A percentile compares a stretch with the other conserved stretches of the same genome.
phyloP scores from a whole-genome alignment of 2,113 vertebrate species.

The Lagopus leucura region DNA sequence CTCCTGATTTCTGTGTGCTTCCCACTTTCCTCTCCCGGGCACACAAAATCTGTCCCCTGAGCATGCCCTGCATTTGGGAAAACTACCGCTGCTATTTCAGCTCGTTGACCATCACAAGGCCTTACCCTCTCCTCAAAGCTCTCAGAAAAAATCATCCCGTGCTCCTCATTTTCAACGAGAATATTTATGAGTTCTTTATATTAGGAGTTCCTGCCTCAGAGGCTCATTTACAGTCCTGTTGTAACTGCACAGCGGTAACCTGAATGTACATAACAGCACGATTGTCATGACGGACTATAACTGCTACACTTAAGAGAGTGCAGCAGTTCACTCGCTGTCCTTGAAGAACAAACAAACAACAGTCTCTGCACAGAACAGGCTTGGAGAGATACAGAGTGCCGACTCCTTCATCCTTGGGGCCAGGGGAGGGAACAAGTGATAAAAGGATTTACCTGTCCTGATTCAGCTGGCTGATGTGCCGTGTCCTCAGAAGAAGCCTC shows the following conservation, averaged over 20 bases:
- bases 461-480: background rate
- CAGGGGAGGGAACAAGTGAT: background rate
- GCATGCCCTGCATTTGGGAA: background rate
- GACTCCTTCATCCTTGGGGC: background rate
- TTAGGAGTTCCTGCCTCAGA: background rate
- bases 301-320: background rate
- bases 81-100: background rate
- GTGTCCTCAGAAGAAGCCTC: background rate
- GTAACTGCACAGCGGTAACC: background rate
- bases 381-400: rapidly evolving
- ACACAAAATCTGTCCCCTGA: background rate
- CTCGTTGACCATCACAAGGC: background rate
- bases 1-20: background rate
- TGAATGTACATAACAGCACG: rapidly evolving
- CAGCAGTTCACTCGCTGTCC: background rate
- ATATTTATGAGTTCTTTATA: background rate
- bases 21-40: background rate
- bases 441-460: background rate
- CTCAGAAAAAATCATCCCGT: background rate
- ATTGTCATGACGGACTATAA: background rate
- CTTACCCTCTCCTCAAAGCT: background rate
- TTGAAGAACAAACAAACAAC: background rate
- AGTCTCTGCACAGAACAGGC: background rate
- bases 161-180: background rate
- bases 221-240: background rate